Base-by-base conservation (phyloP, 2,888 invertebrate genomes). In the Metallyticus violacea region DNA sequence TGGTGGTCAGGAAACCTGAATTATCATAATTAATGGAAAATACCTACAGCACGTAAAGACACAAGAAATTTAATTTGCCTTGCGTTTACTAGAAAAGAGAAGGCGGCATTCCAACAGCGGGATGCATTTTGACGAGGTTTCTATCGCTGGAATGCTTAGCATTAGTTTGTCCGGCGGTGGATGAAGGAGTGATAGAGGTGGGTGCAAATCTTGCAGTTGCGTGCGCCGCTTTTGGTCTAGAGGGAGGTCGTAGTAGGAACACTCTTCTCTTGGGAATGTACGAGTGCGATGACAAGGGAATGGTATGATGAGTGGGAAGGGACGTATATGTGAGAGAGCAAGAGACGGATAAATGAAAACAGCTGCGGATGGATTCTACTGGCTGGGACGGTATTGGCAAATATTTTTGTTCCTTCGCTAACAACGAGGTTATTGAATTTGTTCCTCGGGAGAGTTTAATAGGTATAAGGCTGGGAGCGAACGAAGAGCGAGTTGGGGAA, bases 361-460 rank as follows among this genome's bases (percentile, higher is more conserved):
- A 87, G 85, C 30, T 77, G 78, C 26, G 76, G 86, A 27, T 83
- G 83, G 77, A 62, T 83, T 22, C 76, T 83, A n/a, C 83, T 83
- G 76, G 77, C n/a, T 40, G 27, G 83, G 28, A 83, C 76, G 83
- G 80, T 84, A 87, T 84, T 86, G 86, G 86, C 87, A 87, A 87
- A 87, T 87, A 87, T 87, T 87, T 85, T 87, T 85, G 84, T 85
- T 85, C 85, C 77, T 85, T 81, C 85, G 30, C 80, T 76, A 76
- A 82, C 82, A 82, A 82, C 26, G 76, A 81, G 30, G 62, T 87
- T 86, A 87, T 87, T 80, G 87, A 87, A 87, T 87, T 87, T 87
- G 85, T 79, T 81, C 77, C 87, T 76, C 78, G 22, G 81, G 81
- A 83, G 83, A 87, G 85, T 87, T 81, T 87, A 85, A 85, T 87